Base-by-base conservation (phyloP, 2,797 vertebrate species). In the Fistularia tabacaria region DNA sequence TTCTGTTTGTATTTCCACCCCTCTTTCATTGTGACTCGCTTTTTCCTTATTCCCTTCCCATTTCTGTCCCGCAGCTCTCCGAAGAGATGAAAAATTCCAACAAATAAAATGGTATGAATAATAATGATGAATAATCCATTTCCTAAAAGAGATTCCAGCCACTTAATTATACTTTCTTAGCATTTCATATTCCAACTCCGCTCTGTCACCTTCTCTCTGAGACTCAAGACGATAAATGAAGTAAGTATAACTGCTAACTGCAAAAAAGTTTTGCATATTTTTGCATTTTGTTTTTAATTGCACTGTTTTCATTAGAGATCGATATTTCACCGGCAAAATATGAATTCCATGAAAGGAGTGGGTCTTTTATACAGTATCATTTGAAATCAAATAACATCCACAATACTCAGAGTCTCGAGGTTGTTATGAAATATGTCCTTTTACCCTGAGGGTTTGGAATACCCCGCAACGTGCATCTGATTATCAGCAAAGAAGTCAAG, bases 141-240 rank as follows among this genome's bases (percentile, higher is more conserved):
- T 74, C 76, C 80, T 80, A 65, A 82, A 79, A 85, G 83, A 86
- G 56, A 88, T 87, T 79, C 81, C 82, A 86, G 85, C 64, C 77
- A 80, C 81, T 88, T 89, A 85, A 91, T 90, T 88, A 85, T 77
- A 82, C 79, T 86, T 88, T 84, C 71, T 80, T 82, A 86, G 85
- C 71, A 87, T 83, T 71, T 80, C 75, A 79, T 83, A 78, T 67
- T 58, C 61, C 48, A 66, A 56, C 25, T 51, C 25, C 50, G 63
- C 14, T 68, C 54, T 57, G 9, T 59, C 50, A 43, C 36, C 39
- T 49, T 58, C 47, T 53, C 38, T 10, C n/a, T 46, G 70, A 62
- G 44, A 50, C 70, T 63, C 6, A 1, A 10, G 44, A 71, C 57
- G 63, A 65, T 51, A 68, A 47, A 62, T 14, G 36, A 43, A 25